Base-by-base conservation (phyloP, 2,888 invertebrate species). In the Chrysodeixis includens region DNA sequence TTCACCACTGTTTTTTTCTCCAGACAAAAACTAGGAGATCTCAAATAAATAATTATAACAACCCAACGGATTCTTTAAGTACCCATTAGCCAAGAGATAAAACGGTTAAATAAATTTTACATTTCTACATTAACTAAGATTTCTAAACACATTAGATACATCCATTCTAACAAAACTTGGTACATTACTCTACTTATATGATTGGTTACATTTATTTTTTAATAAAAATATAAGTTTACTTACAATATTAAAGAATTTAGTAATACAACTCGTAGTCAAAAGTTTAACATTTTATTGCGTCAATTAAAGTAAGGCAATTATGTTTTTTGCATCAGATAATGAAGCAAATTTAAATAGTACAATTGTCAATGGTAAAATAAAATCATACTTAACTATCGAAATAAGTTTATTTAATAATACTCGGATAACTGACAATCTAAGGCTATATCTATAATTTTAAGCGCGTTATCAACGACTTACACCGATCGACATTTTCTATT, bases 1-100 rank as follows among this genome's bases (percentile, higher is more conserved):
- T 90, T 79, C 90, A 90, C 90, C 90, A 89, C 89, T 90, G 89
- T 86, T 88, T 88, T 82, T 67, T 66, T 80, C 82, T 83, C 82
- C 79, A 83, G 78, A 74, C 71, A 73, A 72, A 64, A 72, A 71
- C 65, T 52, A 62, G 62, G 66, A 75, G 51, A 67, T 68, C 65
- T 59, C 52, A 66, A 73, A 72, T 70, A 63, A 75, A 76, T 22
- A n/a, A n/a, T n/a, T n/a, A 58, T 61, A 82, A 77, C 80, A 73
- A 79, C 71, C 76, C 71, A 82, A 74, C 58, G 66, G 74, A 77
- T 74, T 64, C 75, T 79, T 71, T 69, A 58, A 81, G 69, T 64
- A 73, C 73, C 74, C 72, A 74, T 70, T 40, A 56, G 44, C 62
- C 52, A 66, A 54, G 60, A 26, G 8, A n/a, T 64, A 62, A 69